Conservation (phyloP, 2,888 invertebrate genomes). For the Itoplectis maculator region DNA sequence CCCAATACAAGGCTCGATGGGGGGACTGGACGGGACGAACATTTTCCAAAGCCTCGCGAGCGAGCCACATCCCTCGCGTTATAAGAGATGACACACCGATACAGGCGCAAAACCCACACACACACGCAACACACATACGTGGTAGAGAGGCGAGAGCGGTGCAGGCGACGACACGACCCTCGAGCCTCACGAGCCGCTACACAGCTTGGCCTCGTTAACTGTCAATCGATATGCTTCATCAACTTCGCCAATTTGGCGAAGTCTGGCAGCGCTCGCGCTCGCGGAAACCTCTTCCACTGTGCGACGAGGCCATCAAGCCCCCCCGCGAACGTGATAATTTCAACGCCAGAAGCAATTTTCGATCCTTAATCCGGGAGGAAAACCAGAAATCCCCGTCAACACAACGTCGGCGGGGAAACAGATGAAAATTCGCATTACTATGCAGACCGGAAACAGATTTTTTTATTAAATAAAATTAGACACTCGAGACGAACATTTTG, state of each 20-base stretch:
- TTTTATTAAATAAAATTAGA: background rate
- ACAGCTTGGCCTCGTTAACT: conserved; percentile 68
- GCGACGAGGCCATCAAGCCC: conserved; percentile 35
- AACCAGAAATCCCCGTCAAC: conserved; percentile 8
- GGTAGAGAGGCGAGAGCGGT: background rate
- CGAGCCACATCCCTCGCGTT: background rate
- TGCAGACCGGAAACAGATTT: background rate
- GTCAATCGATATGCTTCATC: conserved; percentile 70
- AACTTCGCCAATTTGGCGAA: conserved; percentile 65
- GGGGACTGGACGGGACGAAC: background rate
- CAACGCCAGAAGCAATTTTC: conserved; percentile 63
- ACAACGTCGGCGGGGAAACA: background rate
- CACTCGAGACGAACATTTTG: background rate
- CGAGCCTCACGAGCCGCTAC: conserved; percentile 45
- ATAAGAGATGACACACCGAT: conserved; percentile 37
- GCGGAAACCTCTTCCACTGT: conserved; percentile 4
- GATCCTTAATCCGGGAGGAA: conserved; percentile 59
- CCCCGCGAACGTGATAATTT: conserved; percentile 56
- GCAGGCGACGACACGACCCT: conserved; percentile 48
- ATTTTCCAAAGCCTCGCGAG: conserved; percentile 37
- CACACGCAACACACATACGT: conserved; percentile 1
- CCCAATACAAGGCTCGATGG: background rate
- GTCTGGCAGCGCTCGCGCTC: conserved; percentile 48
- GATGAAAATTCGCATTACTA: conserved; percentile 29
- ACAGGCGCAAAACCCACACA: conserved; percentile 7